Evolutionary conservation across 2,888 invertebrate genomes (phyloP), one percentile per base, ranked within the genome.

Genomic region (Drosophila borborema): DNA sequence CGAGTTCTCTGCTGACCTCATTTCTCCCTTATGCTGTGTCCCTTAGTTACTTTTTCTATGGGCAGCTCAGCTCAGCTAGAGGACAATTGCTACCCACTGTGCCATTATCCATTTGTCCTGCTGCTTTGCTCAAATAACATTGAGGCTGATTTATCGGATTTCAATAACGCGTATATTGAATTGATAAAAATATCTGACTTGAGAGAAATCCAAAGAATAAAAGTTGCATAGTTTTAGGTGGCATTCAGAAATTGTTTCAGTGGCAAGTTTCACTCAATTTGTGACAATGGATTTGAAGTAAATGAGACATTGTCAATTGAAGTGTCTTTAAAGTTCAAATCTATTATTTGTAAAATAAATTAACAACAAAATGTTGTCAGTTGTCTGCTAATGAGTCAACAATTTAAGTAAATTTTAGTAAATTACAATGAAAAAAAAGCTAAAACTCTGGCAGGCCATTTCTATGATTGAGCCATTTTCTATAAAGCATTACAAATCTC

Each of bases 351-450:
- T 59, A 38, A 49, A 9, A 31, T 9, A 38, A 41, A 31, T 7
- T 31, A 55, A 20, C 16, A 38, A 10, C 7, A 12, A 12, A 38
- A 31, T 31, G 53, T 80, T 77, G 36, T 56, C 60, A 55, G 10
- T 6, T 16, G 2, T 0, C 20, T 70, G 72, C 38, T 74, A 81
- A 84, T 81, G 43, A 56, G 49, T 20, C 60, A 68, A 59, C 64
- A 56, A 14, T 45, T 31, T 31, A 61, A 46, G 20, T 70, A 65
- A 77, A 65, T 14, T 38, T 59, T 28, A 18, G 36, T 51, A 45
- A 61, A 8, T 18, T 38, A 31, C 23, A 7, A 10, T 18, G 16
- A 8, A 41, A 51, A 36, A 36, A 59, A 53, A 10, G 28, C 20
- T 59, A 54, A 46, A 38, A 36, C 10, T 2, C 16, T 28, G 20